Evolutionary conservation across 30 jellyfish, hydroid and myxozoan species (phyloP).

Genomic region (Cassiopea andromeda): DNA sequence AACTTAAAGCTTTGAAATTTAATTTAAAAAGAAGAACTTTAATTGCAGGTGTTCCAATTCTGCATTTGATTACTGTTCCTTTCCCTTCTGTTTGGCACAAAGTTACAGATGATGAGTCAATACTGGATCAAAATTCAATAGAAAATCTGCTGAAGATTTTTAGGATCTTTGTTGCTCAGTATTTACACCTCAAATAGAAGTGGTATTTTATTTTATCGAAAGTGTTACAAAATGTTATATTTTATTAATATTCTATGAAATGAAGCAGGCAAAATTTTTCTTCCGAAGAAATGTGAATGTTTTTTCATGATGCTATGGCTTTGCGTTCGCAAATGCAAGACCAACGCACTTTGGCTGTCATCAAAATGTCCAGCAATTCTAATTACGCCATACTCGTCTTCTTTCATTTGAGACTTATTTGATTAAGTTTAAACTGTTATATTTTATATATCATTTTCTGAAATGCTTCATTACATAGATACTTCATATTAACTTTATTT

Average conservation of each 20-base stretch:
- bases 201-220: neutral
- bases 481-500: no score
- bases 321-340: no score
- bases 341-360: no score
- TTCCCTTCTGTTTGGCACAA: conserved; percentile 99
- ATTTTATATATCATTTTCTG: no score
- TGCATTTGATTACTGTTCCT: conserved; percentile 94
- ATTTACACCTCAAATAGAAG: conserved; percentile 72
- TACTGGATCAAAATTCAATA: conserved; percentile 79
- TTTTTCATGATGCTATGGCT: no score
- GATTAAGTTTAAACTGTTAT: no score
- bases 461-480: no score
- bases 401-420: no score
- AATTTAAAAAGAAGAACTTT: neutral
- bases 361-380: no score
- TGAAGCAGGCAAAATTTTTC: neutral
- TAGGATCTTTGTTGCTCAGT: conserved; percentile 87
- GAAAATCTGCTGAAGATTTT: conserved; percentile 87
- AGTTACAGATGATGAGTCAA: conserved; percentile 83
- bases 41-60: conserved; percentile 92
- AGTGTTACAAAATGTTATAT: neutral
- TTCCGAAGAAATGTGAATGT: no score
- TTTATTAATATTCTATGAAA: neutral
- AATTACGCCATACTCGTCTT: no score
- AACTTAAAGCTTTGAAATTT: no score